phyloP scores from a whole-genome alignment of 2,113 vertebrate species.

The Podarcis raffonei region DNA sequence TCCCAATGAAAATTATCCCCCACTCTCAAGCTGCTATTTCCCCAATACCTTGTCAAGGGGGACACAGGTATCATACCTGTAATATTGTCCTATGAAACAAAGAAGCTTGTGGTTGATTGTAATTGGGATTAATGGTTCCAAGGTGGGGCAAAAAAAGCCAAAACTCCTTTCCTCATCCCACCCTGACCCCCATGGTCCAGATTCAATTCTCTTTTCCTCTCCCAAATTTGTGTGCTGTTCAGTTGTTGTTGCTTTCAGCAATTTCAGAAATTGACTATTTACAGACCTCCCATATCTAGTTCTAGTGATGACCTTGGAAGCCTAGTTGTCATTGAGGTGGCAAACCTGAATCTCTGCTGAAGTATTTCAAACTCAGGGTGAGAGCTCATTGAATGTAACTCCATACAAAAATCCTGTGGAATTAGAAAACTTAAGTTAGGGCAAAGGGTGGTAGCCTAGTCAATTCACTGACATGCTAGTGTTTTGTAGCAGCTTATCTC shows the following conservation, averaged over 20 bases:
- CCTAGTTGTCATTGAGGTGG: not conserved
- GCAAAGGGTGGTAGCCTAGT: not conserved
- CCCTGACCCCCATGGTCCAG: not conserved
- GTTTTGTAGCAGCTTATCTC: not conserved
- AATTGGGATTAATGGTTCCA: not conserved
- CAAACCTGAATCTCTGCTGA: not conserved
- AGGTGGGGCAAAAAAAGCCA: not conserved
- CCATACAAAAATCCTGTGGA: not conserved
- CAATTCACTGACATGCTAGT: not conserved
- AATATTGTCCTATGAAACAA: not conserved
- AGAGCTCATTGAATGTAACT: not conserved
- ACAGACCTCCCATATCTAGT: too few species aligned
- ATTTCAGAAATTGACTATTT: too few species aligned
- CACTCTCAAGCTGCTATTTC: not conserved
- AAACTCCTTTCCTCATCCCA: not conserved
- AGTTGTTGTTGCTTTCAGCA: not conserved
- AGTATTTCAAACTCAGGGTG: too few species aligned
- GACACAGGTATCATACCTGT: not conserved
- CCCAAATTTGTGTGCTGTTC: not conserved
- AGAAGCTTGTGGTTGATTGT: not conserved
- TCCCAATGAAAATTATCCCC: not conserved
- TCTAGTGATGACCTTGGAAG: not conserved
- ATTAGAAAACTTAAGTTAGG: not conserved
- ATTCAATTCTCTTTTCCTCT: too few species aligned
- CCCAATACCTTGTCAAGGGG: not conserved